Evolutionary conservation across 2,113 vertebrate species (phyloP).

Genomic region (Misgurnus mizolepis): DNA sequence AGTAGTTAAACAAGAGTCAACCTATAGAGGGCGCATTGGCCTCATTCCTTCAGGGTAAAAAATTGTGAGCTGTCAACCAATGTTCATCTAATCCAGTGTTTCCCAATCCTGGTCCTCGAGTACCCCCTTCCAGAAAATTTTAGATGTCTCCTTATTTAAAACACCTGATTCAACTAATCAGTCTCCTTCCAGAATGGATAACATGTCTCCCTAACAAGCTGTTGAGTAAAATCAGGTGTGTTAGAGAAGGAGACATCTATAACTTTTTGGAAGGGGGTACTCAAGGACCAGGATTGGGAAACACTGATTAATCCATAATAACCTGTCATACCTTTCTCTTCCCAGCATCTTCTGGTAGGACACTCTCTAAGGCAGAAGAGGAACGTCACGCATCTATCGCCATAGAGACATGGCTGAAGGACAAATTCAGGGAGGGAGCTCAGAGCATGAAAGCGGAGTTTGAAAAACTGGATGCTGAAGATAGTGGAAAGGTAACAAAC

Average conservation of each 20-base stretch:
- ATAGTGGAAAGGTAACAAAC: conserved; percentile 54
- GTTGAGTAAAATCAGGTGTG: too few relatives aligned
- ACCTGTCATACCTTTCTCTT: neutral
- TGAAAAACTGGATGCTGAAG: conserved; percentile 58
- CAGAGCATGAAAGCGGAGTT: conserved; percentile 64
- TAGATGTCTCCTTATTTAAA: too few relatives aligned
- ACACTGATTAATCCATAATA: neutral
- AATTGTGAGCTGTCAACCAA: neutral
- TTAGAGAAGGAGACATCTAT: too few relatives aligned
- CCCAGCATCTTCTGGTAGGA: conserved; percentile 29
- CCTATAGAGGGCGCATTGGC: conserved; percentile 45
- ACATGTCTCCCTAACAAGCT: too few relatives aligned
- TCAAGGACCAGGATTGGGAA: too few relatives aligned
- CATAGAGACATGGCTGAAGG: conserved; percentile 64
- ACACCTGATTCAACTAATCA: too few relatives aligned
- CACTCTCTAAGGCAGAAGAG: conserved; percentile 53
- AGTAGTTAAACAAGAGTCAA: neutral
- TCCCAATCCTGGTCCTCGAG: too few relatives aligned
- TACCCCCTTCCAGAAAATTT: too few relatives aligned
- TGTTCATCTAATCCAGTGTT: neutral
- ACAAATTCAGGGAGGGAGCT: conserved; percentile 61
- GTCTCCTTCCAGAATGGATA: too few relatives aligned
- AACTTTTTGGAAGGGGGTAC: too few relatives aligned
- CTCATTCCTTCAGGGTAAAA: neutral
- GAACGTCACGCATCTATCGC: conserved; percentile 53